Evolutionary conservation across 1,140 invertebrate species (phyloP), one percentile per base, ranked within the genome.

Genomic region (Dendrolimus punctatus): DNA sequence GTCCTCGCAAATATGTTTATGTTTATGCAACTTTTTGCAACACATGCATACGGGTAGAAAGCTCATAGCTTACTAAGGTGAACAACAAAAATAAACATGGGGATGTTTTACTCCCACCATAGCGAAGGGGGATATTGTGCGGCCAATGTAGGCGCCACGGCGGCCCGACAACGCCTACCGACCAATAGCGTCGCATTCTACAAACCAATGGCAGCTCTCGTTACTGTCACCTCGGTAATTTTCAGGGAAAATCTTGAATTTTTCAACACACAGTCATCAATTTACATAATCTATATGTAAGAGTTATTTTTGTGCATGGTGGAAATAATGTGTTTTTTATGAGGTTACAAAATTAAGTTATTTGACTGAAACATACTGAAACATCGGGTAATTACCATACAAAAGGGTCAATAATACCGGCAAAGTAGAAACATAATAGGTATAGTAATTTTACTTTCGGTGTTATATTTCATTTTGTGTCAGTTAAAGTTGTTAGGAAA

Each of bases 11-110:
- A 49, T 39, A 49, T 10, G 9, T 36, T 40, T 49, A 39, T 10
- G 10, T 6, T 9, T 40, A 9, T 49, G 39, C 7, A 53, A 57
- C 40, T 53, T 37, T 58, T 56, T 59, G 57, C 51, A 52, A 49
- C 46, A 62, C 60, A 56, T 58, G 61, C 67, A 64, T 50, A 60
- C 73, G 49, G 65, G 53, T 53, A 47, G 69, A 72, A 76, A 69
- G 75, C 75, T 75, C 62, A 67, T 69, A 71, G 71, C 75, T 68
- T 68, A 85, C 81, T 85, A 73, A 80, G 60, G 75, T 73, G 66
- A 81, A 76, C 71, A 76, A 80, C 71, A 79, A 81, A 82, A 80
- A 83, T 83, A 83, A 85, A 85, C 81, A 85, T 60, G 63, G 81
- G 78, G 81, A 68, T 80, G 80, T 66, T 76, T 69, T 50, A 23